These are phyloP conservation scores for Aspidiotus rigidus DNA, from an alignment of 2,888 invertebrate genomes.

Conservation along the genomic window DNA sequence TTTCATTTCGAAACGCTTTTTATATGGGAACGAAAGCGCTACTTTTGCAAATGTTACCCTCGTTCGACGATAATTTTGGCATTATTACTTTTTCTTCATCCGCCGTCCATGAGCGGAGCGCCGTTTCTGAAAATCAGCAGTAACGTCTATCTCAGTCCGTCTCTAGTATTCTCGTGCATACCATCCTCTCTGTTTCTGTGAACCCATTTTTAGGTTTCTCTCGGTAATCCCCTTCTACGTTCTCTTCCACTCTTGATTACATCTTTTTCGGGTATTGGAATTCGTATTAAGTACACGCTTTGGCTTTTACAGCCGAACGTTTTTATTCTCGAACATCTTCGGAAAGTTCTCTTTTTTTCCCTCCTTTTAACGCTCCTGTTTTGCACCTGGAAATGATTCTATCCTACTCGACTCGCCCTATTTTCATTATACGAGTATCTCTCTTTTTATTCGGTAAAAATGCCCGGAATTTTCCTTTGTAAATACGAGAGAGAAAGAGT, in stretches of 20 bases:
- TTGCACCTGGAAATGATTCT: too few relatives aligned
- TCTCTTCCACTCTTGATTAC: slow-evolving; percentile 1
- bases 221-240: background rate
- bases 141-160: background rate
- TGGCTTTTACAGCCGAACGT: background rate
- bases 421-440: too few relatives aligned
- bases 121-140: background rate
- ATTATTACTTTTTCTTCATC: slow-evolving; percentile 30
- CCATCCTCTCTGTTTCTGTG: too few relatives aligned
- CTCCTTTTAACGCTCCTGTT: background rate
- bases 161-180: background rate
- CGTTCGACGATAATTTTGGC: slow-evolving; percentile 33
- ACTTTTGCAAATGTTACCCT: slow-evolving; percentile 32
- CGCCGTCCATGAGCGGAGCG: slow-evolving; percentile 8
- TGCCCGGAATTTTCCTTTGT: too few relatives aligned
- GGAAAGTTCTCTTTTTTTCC: background rate
- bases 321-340: background rate
- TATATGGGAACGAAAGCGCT: slow-evolving; percentile 29
- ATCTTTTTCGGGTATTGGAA: slow-evolving; percentile 4
- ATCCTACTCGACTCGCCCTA: too few relatives aligned
- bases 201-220: too few relatives aligned
- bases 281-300: slow-evolving; percentile 4
- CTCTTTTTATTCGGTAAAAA: too few relatives aligned
- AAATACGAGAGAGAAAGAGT: too few relatives aligned
- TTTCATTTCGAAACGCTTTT: slow-evolving; percentile 31